Conservation (phyloP, 2,888 invertebrate species). For the Thymelicus sylvestris region DNA sequence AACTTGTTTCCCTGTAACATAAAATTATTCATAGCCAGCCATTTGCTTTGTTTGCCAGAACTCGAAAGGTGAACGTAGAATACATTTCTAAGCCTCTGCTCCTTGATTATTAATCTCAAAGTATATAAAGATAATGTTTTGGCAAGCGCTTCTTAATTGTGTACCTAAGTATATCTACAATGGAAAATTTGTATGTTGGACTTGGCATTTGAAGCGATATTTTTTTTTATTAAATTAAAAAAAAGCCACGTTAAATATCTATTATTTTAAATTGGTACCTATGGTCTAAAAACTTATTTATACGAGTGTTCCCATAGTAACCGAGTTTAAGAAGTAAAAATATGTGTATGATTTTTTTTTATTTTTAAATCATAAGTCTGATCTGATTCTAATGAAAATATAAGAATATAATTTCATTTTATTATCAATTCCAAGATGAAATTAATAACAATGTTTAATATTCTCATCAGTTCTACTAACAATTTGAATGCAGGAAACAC, state of each 20-base stretch:
- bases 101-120: slow-evolving; percentile 17
- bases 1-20: background rate
- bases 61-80: slow-evolving; percentile 17
- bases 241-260: no score
- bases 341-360: no score
- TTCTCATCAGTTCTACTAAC: slow-evolving; percentile 1
- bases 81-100: slow-evolving; percentile 2
- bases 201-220: background rate
- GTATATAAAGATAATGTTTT: slow-evolving; percentile 6
- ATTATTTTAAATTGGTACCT: no score
- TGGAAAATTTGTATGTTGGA: no score
- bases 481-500: slow-evolving; percentile 15
- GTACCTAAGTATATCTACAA: background rate
- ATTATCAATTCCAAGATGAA: background rate
- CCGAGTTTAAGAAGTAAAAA: no score
- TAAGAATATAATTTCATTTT: no score
- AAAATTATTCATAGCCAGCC: background rate
- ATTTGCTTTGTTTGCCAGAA: slow-evolving; percentile 16
- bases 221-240: no score
- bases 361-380: no score
- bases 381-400: no score
- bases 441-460: background rate
- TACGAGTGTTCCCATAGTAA: no score
- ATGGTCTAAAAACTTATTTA: no score
- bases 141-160: background rate